phyloP scores from a whole-genome alignment of 2,113 vertebrate genomes.

The Tetraodon nigroviridis region DNA sequence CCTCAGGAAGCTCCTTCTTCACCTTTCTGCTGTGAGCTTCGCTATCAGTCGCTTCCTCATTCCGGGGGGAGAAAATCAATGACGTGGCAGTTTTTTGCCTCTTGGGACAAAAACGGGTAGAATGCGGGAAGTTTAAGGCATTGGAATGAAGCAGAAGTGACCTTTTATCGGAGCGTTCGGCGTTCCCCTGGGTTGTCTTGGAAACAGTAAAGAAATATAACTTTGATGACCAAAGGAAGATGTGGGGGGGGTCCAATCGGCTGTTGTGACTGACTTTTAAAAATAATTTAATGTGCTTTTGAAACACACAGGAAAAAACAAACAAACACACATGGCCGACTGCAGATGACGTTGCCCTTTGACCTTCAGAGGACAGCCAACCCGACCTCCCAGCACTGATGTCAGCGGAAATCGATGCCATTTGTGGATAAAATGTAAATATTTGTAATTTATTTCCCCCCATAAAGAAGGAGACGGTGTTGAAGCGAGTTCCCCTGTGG shows the following conservation, averaged over 20 bases:
- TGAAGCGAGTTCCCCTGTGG: slow-evolving; percentile 6
- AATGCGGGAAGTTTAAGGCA: too few relatives aligned
- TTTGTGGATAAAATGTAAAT: slow-evolving; percentile 41
- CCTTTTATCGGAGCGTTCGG: too few relatives aligned
- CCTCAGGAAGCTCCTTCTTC: slow-evolving; percentile 47
- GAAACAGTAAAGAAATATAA: too few relatives aligned
- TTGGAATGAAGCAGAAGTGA: too few relatives aligned
- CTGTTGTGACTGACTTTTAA: too few relatives aligned
- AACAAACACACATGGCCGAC: too few relatives aligned
- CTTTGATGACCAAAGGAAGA: too few relatives aligned
- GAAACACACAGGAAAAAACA: too few relatives aligned
- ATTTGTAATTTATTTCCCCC: slow-evolving; percentile 64
- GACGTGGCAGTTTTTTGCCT: background rate
- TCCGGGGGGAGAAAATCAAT: background rate
- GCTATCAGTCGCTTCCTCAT: slow-evolving; percentile 1
- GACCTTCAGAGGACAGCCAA: slow-evolving; percentile 25
- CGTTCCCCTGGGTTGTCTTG: too few relatives aligned
- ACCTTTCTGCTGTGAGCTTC: slow-evolving; percentile 16
- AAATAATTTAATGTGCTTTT: too few relatives aligned
- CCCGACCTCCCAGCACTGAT: slow-evolving; percentile 11
- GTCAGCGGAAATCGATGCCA: background rate
- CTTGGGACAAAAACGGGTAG: background rate
- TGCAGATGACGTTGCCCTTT: slow-evolving; percentile 18
- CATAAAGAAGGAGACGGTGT: slow-evolving; percentile 9
- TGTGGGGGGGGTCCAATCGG: too few relatives aligned